Base-by-base conservation (phyloP, 1,140 invertebrate genomes). In the Alviniconcha marisindica region DNA sequence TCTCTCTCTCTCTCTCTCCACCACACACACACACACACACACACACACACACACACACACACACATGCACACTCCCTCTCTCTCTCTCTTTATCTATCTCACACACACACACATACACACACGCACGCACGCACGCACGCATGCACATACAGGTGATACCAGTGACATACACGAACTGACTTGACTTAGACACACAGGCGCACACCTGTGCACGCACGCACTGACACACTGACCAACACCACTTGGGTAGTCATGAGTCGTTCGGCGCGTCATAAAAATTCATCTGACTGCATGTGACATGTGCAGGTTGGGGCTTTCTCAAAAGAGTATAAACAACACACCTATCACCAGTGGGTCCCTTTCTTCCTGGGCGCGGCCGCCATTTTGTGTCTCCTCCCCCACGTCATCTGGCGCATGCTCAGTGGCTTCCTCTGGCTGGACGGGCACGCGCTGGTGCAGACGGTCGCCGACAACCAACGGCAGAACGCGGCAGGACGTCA, bases 351-450 rank as follows among this genome's bases (percentile, higher is more conserved):
- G 60, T 80, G 54, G 78, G 38, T 69, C 14, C 78, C 78, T 10
- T 66, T 80, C 56, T 36, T 14, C 14, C 48, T 80, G 24, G 78
- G 56, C 4, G 33, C 69, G 2, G 54, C 18, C 36, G 78, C 78
- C 40, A 36, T 80, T 15, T 38, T 80, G 36, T 80, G 78, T 38
- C 56, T 80, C 4, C 21, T 80, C 2, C 78, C 78, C 14, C 78
- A 80, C 56, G 36, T 44, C 56, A 24, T 80, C 28, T 80, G 78
- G 78, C 56, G 78, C 56, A 31, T 80, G 15, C 33, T 66, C 60
- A 66, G 56, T 40, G 73, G 24, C 44, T 18, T 80, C 56, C 56
- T 80, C 31, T 80, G 78, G 78, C 15, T 80, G 78, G 78, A 80
- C 56, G 38, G 36, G 56, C 78, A 80, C 24, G 36, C 40, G 1